Percentiles rank a stretch among this genome's conserved stretches.
phyloP scores from a whole-genome alignment of 2,888 invertebrate species.

The Torymus aiolomorphi region DNA sequence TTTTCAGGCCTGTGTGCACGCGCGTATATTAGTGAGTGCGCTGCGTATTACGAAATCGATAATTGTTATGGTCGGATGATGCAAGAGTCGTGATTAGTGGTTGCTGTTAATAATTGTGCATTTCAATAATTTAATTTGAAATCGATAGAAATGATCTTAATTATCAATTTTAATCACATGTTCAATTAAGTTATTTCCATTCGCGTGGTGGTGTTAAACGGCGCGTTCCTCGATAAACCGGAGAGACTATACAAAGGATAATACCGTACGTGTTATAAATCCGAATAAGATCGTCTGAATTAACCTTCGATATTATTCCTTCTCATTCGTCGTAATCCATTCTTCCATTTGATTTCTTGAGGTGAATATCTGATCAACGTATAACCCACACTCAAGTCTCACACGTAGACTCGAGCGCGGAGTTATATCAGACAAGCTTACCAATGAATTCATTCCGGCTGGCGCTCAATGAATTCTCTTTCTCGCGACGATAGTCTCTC shows the following conservation, averaged over 20 bases:
- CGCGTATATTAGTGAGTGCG: neutral
- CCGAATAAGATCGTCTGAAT: constrained; percentile 16
- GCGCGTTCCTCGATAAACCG: no score
- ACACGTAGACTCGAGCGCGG: neutral
- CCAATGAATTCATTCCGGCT: constrained; percentile 3
- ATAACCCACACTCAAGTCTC: no score
- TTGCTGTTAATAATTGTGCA: no score
- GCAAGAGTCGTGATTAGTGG: no score
- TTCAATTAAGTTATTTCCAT: no score
- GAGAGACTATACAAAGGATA: no score
- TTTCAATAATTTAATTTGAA: no score
- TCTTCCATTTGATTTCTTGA: constrained; percentile 38
- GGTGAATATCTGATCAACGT: constrained; percentile 18
- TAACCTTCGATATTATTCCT: constrained; percentile 6
- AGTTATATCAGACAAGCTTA: constrained; percentile 15
- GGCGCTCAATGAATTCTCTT: constrained; percentile 2
- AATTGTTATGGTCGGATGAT: constrained; percentile 8
- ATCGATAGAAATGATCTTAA: no score
- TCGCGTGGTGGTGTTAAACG: no score
- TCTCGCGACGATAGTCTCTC: constrained; percentile 57
- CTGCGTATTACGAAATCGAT: constrained; percentile 37
- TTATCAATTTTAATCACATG: no score
- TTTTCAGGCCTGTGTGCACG: neutral
- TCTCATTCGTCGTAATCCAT: constrained; percentile 4
- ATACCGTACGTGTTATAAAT: neutral